These are phyloP conservation scores for Eclectus roratus DNA, from an alignment of 2,113 vertebrate species.

Conservation along the genomic window DNA sequence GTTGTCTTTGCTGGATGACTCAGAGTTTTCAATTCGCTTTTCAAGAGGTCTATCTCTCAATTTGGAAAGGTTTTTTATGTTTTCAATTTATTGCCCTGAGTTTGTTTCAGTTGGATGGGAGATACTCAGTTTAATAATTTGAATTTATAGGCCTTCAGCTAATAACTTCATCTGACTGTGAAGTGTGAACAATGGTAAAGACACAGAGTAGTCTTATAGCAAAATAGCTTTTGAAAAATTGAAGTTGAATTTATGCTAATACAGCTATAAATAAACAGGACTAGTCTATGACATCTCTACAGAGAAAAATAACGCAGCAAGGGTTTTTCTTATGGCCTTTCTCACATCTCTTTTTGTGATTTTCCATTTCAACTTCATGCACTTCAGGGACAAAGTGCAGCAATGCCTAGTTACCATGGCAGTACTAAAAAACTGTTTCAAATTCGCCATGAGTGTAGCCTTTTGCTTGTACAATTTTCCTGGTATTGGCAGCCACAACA, in stretches of 20 bases:
- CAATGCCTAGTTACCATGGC: neutral
- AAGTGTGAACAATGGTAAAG: neutral
- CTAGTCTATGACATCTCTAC: neutral
- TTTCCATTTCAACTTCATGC: neutral
- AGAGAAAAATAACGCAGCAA: neutral
- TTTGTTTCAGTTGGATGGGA: neutral
- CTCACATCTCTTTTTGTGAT: neutral
- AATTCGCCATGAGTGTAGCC: neutral
- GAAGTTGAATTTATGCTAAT: neutral
- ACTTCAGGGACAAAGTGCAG: neutral
- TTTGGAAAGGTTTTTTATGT: neutral
- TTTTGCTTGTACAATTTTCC: neutral
- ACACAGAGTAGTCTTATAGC: neutral
- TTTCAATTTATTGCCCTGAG: neutral
- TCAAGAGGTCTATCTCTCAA: neutral
- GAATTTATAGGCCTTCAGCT: neutral
- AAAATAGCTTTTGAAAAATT: neutral
- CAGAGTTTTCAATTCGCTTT: neutral
- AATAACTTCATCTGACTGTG: neutral
- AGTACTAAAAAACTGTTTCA: neutral
- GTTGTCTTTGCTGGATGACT: neutral
- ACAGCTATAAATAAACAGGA: neutral
- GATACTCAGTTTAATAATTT: neutral
- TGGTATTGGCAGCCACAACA: fast-evolving
- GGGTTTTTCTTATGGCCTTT: neutral